A percentile compares a stretch with the other conserved stretches of the same genome.
These are phyloP conservation scores for Melieria picta DNA, from an alignment of 2,888 invertebrate genomes.

Conservation along the genomic window DNA sequence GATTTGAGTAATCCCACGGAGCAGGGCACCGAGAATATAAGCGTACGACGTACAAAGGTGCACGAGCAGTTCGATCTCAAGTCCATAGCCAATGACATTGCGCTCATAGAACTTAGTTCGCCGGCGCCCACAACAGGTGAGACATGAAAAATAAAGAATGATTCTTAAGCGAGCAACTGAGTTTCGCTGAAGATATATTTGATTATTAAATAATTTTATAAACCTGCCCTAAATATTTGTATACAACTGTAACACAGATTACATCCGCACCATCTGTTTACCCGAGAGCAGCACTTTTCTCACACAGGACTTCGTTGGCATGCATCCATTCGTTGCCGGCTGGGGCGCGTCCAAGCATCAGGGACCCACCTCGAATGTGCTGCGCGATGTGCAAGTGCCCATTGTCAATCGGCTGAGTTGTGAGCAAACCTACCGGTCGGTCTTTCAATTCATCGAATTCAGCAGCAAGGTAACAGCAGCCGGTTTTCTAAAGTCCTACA, in stretches of 20 bases:
- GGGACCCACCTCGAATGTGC: constrained; percentile 58
- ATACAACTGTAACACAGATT: constrained; percentile 67
- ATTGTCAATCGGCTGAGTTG: constrained; percentile 61
- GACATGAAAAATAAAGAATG: neutral
- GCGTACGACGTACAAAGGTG: constrained; percentile 70
- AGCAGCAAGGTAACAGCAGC: constrained; percentile 50
- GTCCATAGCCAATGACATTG: constrained; percentile 80
- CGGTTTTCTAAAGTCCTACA: too few relatives aligned
- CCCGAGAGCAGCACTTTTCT: constrained; percentile 69
- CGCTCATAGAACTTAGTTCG: constrained; percentile 72
- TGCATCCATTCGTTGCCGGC: constrained; percentile 78
- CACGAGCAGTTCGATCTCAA: constrained; percentile 77
- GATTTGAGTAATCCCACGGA: constrained; percentile 69
- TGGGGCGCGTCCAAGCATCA: constrained; percentile 77
- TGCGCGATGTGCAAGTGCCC: constrained; percentile 68
- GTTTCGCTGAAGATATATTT: neutral
- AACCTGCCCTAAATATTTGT: neutral
- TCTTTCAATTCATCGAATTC: constrained; percentile 54
- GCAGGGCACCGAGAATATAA: constrained; percentile 72
- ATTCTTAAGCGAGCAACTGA: neutral
- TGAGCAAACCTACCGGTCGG: constrained; percentile 64
- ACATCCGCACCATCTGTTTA: constrained; percentile 80
- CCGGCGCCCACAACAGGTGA: constrained; percentile 53
- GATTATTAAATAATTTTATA: neutral
- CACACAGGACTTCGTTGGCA: constrained; percentile 61